Evolutionary conservation across 2,797 vertebrate genomes (phyloP).

Genomic region (Phoebastria nigripes): DNA sequence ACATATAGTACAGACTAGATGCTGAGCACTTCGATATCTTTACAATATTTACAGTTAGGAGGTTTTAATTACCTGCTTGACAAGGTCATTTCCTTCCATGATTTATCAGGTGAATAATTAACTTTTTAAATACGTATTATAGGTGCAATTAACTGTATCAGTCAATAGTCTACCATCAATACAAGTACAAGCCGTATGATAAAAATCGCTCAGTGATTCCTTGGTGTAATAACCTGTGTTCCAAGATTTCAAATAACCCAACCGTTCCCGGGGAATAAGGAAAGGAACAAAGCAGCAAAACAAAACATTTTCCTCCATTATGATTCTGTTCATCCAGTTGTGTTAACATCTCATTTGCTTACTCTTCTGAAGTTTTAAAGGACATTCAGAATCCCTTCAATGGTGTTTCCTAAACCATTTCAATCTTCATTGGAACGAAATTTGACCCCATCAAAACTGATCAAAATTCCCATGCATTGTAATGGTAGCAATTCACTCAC

Average conservation of each 20-base stretch:
- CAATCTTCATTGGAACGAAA: not conserved
- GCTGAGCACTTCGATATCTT: not conserved
- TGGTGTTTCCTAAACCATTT: not conserved
- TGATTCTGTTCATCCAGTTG: not conserved
- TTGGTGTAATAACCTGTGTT: not conserved
- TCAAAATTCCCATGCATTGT: not conserved
- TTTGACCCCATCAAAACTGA: not conserved
- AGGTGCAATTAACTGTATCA: not conserved
- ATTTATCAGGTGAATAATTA: slow-evolving; percentile 6
- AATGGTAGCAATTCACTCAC: not conserved
- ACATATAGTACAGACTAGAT: not conserved
- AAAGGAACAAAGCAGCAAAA: not conserved
- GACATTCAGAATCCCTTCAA: not conserved
- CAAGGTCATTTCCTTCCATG: not conserved
- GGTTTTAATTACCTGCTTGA: not conserved
- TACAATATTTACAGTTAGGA: not conserved
- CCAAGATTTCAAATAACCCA: not conserved
- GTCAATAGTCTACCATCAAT: not conserved
- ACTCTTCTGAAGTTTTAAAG: not conserved
- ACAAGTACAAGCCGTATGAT: not conserved
- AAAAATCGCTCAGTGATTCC: not conserved
- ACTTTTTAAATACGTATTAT: not conserved
- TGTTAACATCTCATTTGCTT: not conserved
- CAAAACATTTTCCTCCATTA: not conserved
- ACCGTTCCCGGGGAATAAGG: not conserved